phyloP scores from a whole-genome alignment of 2,113 vertebrate genomes.

The Mionectes macconnelli region DNA sequence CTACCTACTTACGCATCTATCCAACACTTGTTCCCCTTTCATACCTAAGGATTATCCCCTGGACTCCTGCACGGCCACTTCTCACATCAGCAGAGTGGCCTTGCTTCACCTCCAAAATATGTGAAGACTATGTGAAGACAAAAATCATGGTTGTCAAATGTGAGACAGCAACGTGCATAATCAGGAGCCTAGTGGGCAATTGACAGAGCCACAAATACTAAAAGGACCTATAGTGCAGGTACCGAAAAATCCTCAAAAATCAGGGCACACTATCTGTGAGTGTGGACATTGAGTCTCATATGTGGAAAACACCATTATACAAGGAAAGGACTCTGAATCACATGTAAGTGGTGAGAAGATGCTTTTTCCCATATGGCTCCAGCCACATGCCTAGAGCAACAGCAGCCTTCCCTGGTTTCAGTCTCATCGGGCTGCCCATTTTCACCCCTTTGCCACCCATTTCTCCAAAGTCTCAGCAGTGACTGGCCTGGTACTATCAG shows the following conservation, averaged over 20 bases:
- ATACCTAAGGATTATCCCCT: neutral
- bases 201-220: neutral
- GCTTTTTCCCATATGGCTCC: neutral
- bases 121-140: neutral
- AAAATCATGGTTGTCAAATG: rapidly evolving
- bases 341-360: neutral
- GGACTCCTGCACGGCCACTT: neutral
- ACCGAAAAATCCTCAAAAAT: neutral
- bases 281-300: neutral
- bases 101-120: neutral
- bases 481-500: neutral
- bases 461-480: neutral
- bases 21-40: neutral
- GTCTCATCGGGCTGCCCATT: neutral
- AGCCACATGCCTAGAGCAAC: rapidly evolving
- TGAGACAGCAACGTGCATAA: rapidly evolving
- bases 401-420: neutral
- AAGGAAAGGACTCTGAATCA: neutral
- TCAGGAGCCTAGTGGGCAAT: neutral
- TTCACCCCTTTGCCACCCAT: neutral
- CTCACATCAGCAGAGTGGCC: neutral
- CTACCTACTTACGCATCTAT: neutral
- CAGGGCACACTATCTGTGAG: rapidly evolving
- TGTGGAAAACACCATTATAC: rapidly evolving
- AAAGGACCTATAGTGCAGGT: rapidly evolving